Conservation (phyloP, 2,888 invertebrate genomes). For the Acanthopleura granulata region DNA sequence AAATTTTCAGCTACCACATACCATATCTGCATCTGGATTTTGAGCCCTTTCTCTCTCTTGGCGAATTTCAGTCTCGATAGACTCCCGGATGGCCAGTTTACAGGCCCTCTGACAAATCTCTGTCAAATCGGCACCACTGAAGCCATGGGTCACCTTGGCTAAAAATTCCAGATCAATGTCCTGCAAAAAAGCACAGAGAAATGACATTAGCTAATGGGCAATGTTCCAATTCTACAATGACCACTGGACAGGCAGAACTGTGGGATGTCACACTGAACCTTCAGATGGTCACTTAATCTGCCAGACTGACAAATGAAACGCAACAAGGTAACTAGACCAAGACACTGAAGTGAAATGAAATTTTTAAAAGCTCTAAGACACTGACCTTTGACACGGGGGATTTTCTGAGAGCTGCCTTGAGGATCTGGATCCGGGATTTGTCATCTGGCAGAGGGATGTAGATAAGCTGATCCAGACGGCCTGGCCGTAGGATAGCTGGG, state of each 20-base stretch:
- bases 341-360: no score
- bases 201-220: no score
- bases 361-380: neutral
- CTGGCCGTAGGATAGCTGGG: conserved; percentile 98
- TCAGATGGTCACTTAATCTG: no score
- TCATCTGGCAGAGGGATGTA: conserved; percentile 99
- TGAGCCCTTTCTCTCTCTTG: conserved; percentile 88
- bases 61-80: conserved; percentile 95
- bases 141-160: conserved; percentile 85
- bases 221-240: no score
- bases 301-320: no score
- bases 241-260: no score
- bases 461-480: conserved; percentile 98
- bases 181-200: conserved; percentile 58
- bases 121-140: conserved; percentile 98
- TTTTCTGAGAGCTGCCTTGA: conserved; percentile 95
- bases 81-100: conserved; percentile 98
- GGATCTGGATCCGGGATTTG: conserved; percentile 95
- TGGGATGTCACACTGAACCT: no score
- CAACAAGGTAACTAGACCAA: no score
- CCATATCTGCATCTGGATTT: conserved; percentile 76
- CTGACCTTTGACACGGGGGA: conserved; percentile 89
- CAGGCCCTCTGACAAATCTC: conserved; percentile 99
- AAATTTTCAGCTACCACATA: conserved; percentile 33
- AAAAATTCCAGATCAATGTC: conserved; percentile 88